Percentiles rank a stretch among this genome's conserved stretches.
Evolutionary conservation across 2,797 vertebrate genomes (phyloP).

Genomic region (Sternarchorhynchus goeldii): DNA sequence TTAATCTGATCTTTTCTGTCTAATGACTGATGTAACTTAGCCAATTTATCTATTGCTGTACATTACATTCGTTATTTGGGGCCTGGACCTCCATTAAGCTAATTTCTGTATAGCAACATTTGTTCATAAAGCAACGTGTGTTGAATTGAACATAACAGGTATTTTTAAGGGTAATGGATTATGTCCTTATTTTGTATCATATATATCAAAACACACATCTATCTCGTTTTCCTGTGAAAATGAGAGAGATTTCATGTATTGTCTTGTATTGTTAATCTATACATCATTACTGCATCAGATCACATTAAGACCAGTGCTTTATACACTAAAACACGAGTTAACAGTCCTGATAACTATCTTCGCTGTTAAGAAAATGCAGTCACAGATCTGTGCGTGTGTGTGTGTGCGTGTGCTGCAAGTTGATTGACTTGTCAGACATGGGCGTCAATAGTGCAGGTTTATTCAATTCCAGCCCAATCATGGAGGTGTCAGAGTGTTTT

Average conservation of each 20-base stretch:
- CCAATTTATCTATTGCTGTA: no score
- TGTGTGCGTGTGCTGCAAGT: conserved; percentile 41
- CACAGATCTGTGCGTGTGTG: not conserved
- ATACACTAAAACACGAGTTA: not conserved
- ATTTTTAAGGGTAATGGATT: not conserved
- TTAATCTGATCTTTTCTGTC: no score
- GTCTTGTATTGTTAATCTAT: not conserved
- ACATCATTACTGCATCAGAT: not conserved
- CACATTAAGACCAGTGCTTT: not conserved
- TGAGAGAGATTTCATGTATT: not conserved
- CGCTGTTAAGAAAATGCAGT: conserved; percentile 4
- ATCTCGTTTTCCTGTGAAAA: not conserved
- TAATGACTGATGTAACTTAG: no score
- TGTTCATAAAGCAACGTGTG: no score
- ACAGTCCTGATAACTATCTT: not conserved
- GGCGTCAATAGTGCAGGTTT: conserved; percentile 73
- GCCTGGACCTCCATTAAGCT: no score
- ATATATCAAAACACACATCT: not conserved
- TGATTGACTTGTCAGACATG: conserved; percentile 74
- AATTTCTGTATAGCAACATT: no score
- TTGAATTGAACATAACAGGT: not conserved
- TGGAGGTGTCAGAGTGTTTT: conserved; percentile 78
- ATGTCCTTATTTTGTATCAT: not conserved
- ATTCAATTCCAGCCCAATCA: conserved; percentile 82
- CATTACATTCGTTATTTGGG: no score